Evolutionary conservation across 1,140 invertebrate genomes (phyloP).

Genomic region (Drosophila ogumai): DNA sequence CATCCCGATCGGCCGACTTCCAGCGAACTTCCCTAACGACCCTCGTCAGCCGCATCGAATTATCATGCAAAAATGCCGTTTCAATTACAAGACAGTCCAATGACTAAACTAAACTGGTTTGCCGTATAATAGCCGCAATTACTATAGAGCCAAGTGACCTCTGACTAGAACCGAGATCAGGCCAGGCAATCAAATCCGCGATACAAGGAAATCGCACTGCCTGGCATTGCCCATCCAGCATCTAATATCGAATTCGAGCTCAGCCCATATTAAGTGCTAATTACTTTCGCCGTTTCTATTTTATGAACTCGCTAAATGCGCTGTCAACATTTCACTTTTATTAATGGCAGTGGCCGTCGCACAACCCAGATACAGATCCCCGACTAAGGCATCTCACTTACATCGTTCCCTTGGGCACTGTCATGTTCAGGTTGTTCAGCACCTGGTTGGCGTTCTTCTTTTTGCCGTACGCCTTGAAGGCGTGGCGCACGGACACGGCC

Average conservation of each 20-base stretch:
- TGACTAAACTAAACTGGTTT: slow-evolving; percentile 40
- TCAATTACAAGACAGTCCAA: slow-evolving; percentile 54
- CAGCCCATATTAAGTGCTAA: slow-evolving; percentile 55
- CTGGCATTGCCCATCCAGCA: slow-evolving; percentile 41
- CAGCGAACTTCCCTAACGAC: slow-evolving; percentile 32
- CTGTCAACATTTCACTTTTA: slow-evolving; percentile 75
- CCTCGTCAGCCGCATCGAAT: slow-evolving; percentile 44
- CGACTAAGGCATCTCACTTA: slow-evolving; percentile 86
- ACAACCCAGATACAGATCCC: not conserved
- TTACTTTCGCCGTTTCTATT: slow-evolving; percentile 70
- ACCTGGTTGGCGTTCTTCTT: slow-evolving; percentile 93
- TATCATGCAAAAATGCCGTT: slow-evolving; percentile 78
- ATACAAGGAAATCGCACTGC: slow-evolving; percentile 52
- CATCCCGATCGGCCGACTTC: slow-evolving; percentile 2
- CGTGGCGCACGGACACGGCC: slow-evolving; percentile 92
- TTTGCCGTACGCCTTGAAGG: slow-evolving; percentile 94
- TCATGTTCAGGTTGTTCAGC: slow-evolving; percentile 94
- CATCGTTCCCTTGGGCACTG: slow-evolving; percentile 96
- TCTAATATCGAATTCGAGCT: slow-evolving; percentile 20
- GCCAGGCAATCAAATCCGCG: slow-evolving; percentile 33
- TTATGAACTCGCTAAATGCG: slow-evolving; percentile 53
- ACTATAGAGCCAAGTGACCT: slow-evolving; percentile 58
- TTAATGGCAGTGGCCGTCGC: slow-evolving; percentile 12
- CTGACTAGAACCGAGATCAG: slow-evolving; percentile 29
- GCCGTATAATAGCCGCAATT: slow-evolving; percentile 62